phyloP scores from a whole-genome alignment of 1,140 invertebrate genomes.

The Lucilia cuprina region DNA sequence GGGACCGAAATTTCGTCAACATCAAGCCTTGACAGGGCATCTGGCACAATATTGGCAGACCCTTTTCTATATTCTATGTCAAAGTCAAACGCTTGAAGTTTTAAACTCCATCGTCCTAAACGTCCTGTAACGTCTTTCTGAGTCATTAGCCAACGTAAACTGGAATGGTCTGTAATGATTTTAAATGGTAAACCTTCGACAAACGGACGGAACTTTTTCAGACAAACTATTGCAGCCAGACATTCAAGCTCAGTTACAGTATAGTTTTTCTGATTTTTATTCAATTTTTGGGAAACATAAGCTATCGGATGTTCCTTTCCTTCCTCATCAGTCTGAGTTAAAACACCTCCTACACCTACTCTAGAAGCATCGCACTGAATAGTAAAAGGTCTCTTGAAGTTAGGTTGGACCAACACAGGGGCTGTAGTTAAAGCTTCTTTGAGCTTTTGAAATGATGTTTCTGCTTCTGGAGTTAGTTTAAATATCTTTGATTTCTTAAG shows the following conservation, averaged over 20 bases:
- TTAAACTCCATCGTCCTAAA: slow-evolving; percentile 62
- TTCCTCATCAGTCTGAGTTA: slow-evolving; percentile 48
- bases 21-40: slow-evolving; percentile 49
- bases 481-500: not conserved
- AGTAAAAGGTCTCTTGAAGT: slow-evolving; percentile 54
- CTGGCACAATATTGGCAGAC: slow-evolving; percentile 51
- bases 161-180: slow-evolving; percentile 64
- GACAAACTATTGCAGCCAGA: slow-evolving; percentile 61
- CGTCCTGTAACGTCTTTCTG: slow-evolving; percentile 60
- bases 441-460: not conserved
- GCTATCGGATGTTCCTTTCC: slow-evolving; percentile 45
- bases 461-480: slow-evolving; percentile 47
- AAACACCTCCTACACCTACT: too few relatives aligned
- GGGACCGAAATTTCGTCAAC: not conserved
- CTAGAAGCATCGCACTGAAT: too few relatives aligned
- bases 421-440: slow-evolving; percentile 48
- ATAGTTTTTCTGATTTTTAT: slow-evolving; percentile 18
- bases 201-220: too few relatives aligned
- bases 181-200: slow-evolving; percentile 54
- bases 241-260: slow-evolving; percentile 62
- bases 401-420: slow-evolving; percentile 53
- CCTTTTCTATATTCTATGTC: slow-evolving; percentile 60
- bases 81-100: slow-evolving; percentile 61
- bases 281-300: slow-evolving; percentile 52
- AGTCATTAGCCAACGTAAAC: slow-evolving; percentile 62